Conservation (phyloP, 2,113 vertebrate genomes). For the Zeus faber region DNA sequence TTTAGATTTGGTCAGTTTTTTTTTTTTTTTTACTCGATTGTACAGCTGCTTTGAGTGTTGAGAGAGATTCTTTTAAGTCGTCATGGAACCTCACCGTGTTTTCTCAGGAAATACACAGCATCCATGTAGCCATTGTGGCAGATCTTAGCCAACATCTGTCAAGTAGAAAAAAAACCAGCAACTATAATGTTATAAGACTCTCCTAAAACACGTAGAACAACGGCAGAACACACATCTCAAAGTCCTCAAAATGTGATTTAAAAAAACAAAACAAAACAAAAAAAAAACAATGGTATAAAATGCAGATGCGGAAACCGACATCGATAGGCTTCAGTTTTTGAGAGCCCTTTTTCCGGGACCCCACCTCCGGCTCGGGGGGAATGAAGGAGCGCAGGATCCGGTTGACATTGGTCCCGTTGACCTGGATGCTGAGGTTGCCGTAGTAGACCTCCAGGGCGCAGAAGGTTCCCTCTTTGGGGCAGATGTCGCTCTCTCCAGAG, state of each 20-base stretch:
- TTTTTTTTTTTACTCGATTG: too few species aligned
- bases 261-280: too few species aligned
- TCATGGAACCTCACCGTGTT: constrained; percentile 68
- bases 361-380: constrained; percentile 70
- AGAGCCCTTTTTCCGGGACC: neutral
- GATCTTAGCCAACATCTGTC: constrained; percentile 80
- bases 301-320: too few species aligned
- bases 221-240: too few species aligned
- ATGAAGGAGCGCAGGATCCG: constrained; percentile 65
- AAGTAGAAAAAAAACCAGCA: constrained; percentile 17
- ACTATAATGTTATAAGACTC: neutral
- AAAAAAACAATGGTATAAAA: too few species aligned
- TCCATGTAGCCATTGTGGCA: constrained; percentile 86
- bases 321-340: too few species aligned
- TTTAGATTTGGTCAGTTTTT: too few species aligned
- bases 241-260: too few species aligned
- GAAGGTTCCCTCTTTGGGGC: constrained; percentile 57
- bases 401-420: constrained; percentile 61
- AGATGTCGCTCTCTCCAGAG: constrained; percentile 81
- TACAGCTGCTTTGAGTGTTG: neutral
- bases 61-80: neutral
- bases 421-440: constrained; percentile 64
- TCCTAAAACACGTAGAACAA: neutral
- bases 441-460: constrained; percentile 57
- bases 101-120: constrained; percentile 78